Evolutionary conservation across 2,113 vertebrate genomes (phyloP).

Genomic region (Rousettus leschenaultii): DNA sequence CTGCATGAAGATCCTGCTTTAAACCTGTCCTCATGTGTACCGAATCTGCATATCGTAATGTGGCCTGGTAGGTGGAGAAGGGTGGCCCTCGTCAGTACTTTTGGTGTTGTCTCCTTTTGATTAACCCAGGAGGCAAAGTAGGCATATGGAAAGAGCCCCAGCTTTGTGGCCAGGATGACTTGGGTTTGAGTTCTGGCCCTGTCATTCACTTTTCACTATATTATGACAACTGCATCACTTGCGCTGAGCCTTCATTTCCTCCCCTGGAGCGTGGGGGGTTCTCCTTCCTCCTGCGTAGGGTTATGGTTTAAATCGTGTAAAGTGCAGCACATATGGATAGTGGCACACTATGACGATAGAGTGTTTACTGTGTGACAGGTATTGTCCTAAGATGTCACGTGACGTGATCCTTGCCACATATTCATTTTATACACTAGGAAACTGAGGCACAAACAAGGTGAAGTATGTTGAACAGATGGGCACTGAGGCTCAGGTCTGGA

Average conservation of each 20-base stretch:
- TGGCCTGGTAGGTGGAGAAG: background rate
- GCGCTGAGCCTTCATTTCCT: background rate
- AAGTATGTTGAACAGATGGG: no score
- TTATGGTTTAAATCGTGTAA: background rate
- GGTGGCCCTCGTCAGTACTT: background rate
- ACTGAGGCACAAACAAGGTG: background rate
- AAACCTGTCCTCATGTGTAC: background rate
- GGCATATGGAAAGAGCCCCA: background rate
- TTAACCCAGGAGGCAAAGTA: background rate
- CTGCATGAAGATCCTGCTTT: background rate
- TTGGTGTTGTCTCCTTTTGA: background rate
- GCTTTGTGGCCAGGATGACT: background rate
- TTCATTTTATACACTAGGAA: background rate
- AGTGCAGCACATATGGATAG: background rate
- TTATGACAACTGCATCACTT: background rate
- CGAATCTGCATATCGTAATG: rapidly evolving
- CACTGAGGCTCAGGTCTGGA: background rate
- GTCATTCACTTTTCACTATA: rapidly evolving
- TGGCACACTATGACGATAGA: background rate
- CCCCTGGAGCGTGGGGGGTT: background rate
- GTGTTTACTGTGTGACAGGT: background rate
- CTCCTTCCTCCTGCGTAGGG: background rate
- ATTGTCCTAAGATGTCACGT: background rate
- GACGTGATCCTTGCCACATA: rapidly evolving
- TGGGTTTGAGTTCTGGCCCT: background rate